These are phyloP conservation scores for Vicugna pacos DNA, from an alignment of 2,113 vertebrate genomes.

Conservation along the genomic window DNA sequence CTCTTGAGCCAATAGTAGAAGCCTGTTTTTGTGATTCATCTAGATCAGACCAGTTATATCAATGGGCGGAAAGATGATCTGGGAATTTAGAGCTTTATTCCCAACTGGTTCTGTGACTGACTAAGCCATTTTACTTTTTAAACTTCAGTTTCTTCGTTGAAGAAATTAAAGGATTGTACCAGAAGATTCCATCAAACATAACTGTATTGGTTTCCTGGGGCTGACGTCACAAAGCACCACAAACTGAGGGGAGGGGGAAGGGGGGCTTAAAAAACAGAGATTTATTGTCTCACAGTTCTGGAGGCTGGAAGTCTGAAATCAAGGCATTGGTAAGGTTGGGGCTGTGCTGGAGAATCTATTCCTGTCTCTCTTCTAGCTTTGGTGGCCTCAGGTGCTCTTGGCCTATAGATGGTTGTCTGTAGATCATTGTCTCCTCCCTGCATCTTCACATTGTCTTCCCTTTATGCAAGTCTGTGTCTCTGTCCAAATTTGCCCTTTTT, in stretches of 20 bases:
- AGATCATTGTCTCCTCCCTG: background rate
- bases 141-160: background rate
- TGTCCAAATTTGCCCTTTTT: slow-evolving; percentile 12
- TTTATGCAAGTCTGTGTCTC: background rate
- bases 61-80: background rate
- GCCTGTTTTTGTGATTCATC: background rate
- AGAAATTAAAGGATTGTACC: background rate
- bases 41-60: background rate
- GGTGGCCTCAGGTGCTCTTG: background rate
- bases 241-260: background rate
- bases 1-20: background rate
- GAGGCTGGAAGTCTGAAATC: background rate
- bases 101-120: background rate
- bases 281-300: background rate
- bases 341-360: background rate
- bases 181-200: slow-evolving; percentile 1
- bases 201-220: background rate
- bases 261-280: background rate
- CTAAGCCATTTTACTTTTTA: background rate
- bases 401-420: background rate
- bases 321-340: background rate
- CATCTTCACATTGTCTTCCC: background rate
- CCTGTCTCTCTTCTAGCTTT: background rate
- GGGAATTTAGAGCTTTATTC: background rate
- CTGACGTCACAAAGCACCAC: background rate